Percentiles rank a stretch among this genome's conserved stretches.
Evolutionary conservation across 1,140 invertebrate species (phyloP).

Genomic region (Epicauta chinensis): DNA sequence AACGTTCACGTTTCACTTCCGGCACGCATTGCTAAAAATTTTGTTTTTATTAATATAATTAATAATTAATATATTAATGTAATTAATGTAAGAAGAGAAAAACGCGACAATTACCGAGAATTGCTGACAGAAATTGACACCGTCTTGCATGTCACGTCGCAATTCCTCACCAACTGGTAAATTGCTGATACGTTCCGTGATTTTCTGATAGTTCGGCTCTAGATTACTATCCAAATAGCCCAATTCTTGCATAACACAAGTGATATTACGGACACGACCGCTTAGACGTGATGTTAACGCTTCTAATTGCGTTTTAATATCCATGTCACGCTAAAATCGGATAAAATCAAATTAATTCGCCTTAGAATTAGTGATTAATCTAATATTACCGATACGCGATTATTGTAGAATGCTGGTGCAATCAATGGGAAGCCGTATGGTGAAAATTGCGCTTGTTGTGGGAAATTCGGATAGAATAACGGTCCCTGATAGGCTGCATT

Average conservation of each 20-base stretch:
- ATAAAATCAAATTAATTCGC: neutral
- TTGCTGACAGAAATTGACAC: slow-evolving; percentile 56
- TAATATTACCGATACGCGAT: slow-evolving; percentile 36
- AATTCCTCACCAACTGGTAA: slow-evolving; percentile 53
- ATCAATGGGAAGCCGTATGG: slow-evolving; percentile 33
- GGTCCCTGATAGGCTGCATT: slow-evolving; percentile 26
- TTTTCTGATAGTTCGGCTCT: slow-evolving; percentile 57
- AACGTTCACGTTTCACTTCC: slow-evolving; percentile 53
- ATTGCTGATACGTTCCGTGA: slow-evolving; percentile 51
- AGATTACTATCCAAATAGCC: slow-evolving; percentile 58
- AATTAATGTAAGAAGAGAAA: neutral
- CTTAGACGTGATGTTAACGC: slow-evolving; percentile 47
- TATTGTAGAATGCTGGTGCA: slow-evolving; percentile 32
- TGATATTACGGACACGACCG: slow-evolving; percentile 51
- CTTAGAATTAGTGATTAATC: neutral
- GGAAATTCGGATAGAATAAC: slow-evolving; percentile 34
- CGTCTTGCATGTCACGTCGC: slow-evolving; percentile 56
- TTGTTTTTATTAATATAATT: neutral
- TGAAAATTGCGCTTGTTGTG: slow-evolving; percentile 28
- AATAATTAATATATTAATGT: neutral
- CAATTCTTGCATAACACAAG: slow-evolving; percentile 61
- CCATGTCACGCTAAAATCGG: slow-evolving; percentile 48
- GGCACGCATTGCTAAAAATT: slow-evolving; percentile 56
- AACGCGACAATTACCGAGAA: slow-evolving; percentile 50
- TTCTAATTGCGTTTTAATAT: slow-evolving; percentile 52